phyloP scores from a whole-genome alignment of 2,888 invertebrate species.

The Lepidochrysops patricia region DNA sequence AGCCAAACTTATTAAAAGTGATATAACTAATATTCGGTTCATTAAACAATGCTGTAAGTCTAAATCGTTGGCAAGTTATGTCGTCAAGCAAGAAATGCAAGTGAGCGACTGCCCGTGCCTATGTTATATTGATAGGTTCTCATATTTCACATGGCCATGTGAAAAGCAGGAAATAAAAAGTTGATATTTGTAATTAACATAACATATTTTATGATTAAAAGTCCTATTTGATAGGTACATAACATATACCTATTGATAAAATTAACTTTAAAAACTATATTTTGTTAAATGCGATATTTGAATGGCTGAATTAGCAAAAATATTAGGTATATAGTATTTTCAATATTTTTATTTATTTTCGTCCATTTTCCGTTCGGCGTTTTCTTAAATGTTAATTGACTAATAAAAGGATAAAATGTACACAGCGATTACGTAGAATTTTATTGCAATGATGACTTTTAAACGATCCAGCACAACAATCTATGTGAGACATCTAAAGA shows the following conservation, averaged over 20 bases:
- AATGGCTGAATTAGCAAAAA: neutral
- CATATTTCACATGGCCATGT: slow-evolving; percentile 3
- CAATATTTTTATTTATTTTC: neutral
- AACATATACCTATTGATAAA: too few species aligned
- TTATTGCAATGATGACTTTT: slow-evolving; percentile 29
- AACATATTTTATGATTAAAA: neutral
- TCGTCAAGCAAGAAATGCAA: slow-evolving; percentile 2
- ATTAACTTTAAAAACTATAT: too few species aligned
- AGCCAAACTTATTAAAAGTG: neutral
- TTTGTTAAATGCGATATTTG: too few species aligned
- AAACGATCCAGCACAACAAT: slow-evolving; percentile 38
- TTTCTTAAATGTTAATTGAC: slow-evolving; percentile 12
- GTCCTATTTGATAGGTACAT: too few species aligned
- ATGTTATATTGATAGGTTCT: slow-evolving; percentile 9
- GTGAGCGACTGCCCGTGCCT: neutral
- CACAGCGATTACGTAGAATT: slow-evolving; percentile 14
- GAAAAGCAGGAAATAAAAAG: neutral
- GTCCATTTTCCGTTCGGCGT: neutral
- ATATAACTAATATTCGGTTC: neutral
- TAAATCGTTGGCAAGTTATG: slow-evolving; percentile 3
- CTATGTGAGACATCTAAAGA: slow-evolving; percentile 36
- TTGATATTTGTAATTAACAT: neutral
- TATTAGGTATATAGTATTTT: neutral
- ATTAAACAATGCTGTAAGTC: slow-evolving; percentile 3
- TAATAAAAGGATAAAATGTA: slow-evolving; percentile 14